Evolutionary conservation across 1,140 invertebrate species (phyloP), one percentile per base, ranked within the genome.

Genomic region (Cataglyphis hispanica): DNA sequence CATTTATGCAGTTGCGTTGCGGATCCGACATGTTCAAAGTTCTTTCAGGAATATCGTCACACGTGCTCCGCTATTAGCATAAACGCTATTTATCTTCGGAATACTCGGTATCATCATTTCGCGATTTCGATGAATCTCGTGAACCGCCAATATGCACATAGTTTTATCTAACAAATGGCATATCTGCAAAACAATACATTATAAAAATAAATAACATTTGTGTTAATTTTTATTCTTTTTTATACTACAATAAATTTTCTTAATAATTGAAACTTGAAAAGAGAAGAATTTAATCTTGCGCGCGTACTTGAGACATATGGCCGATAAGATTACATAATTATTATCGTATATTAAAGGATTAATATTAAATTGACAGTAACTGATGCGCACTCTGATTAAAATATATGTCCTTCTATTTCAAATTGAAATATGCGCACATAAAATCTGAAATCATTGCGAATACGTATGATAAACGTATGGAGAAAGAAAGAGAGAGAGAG

Each of bases 1-100:
- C 43, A 78, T 78, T 37, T 78, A 7, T 19, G 27, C 16, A 11
- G 16, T 27, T 43, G 34, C 37, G 19, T n/a, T n/a, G 31, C 19
- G 61, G n/a, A 66, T 53, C 31, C 40, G 16, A 43, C 22, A 8
- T 63, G n/a, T 13, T 6, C 69, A 1, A 34, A 66, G 40, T 40
- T 78, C 43, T 50, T 50, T 66, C 60, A 34, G 3, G 60, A 78
- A 34, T 78, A 34, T 78, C 13, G 60, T 31, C 60, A 78, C 75
- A 46, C 58, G 25, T 46, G 40, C 22, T 16, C 25, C 37, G n/a
- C 11, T 63, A 78, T 78, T 78, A 78, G 67, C 27, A 78, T 53
- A 78, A 78, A 78, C 31, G 13, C 4, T 67, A 67, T 67, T 78
- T 37, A 53, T n/a, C 60, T 27, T 78, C 43, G 75, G 10, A 13